Base-by-base conservation (phyloP, 1,140 invertebrate species). In the Anastrepha ludens region DNA sequence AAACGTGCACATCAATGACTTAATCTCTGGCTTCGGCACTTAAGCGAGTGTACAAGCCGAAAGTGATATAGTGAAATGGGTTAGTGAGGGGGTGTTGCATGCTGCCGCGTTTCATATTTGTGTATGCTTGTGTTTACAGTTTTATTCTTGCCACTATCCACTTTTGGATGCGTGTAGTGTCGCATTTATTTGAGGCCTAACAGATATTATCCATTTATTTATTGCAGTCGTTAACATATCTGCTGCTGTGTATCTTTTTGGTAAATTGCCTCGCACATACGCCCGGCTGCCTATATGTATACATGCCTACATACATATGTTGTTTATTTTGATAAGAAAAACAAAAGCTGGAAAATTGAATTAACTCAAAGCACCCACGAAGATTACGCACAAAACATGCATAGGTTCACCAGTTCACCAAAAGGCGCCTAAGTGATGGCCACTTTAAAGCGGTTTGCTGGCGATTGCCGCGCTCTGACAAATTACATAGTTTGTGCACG, bases 181-280 rank as follows among this genome's bases (percentile, higher is more conserved):
- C 74, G 47, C 87, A 88, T 88, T 88, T 88, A 88, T 86, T 88
- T 86, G 85, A 88, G 87, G 87, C 87, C 87, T 88, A 88, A 88
- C 89, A 90, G 91, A 92, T 92, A 92, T 92, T 92, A 92, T 92
- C 91, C 91, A 91, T 88, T 92, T 92, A 92, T 92, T 92, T 92
- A 92, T 92, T 91, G 90, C 90, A 92, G 91, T 92, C 91, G 91
- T 92, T 92, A 92, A 92, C 91, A 92, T 92, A 92, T 92, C 91
- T 92, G 90, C 60, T 86, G 20, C 15, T 58, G 11, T 87, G 59
- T 86, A 86, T 86, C 85, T 59, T 86, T 86, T 62, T 50, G 47
- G 47, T 9, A 81, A 8, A 13, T n/a, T 55, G 2, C 11, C 11
- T 29, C 7, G 20, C 11, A 15, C 44, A 55, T 9, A 55, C 44